A percentile compares a stretch with the other conserved stretches of the same genome.
phyloP scores from a whole-genome alignment of 1,140 invertebrate genomes.

The Cydia pomonella region DNA sequence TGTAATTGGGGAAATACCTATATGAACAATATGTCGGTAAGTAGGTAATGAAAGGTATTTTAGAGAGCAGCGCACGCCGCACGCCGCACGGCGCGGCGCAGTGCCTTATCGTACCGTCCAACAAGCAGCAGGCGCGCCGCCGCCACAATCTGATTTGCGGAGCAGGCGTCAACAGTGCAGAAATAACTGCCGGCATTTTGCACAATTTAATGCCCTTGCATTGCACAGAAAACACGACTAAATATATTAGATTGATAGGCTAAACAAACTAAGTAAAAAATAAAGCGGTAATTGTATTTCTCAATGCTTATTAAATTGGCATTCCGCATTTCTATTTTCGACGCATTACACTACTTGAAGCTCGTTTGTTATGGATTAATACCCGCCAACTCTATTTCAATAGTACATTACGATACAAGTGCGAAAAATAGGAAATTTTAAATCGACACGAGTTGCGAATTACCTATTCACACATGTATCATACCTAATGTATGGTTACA shows the following conservation, averaged over 20 bases:
- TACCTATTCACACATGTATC: too few species aligned
- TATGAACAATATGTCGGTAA: background rate
- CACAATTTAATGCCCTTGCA: slow-evolving; percentile 26
- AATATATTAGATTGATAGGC: slow-evolving; percentile 23
- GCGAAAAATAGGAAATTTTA: too few species aligned
- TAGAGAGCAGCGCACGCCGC: background rate
- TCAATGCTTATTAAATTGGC: background rate
- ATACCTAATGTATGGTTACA: too few species aligned
- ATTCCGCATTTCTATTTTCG: background rate
- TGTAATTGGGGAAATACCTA: background rate
- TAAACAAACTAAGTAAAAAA: background rate
- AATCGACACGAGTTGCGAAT: too few species aligned
- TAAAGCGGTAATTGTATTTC: background rate
- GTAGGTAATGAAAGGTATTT: background rate
- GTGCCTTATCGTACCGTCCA: slow-evolving; percentile 40
- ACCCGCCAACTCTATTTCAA: too few species aligned
- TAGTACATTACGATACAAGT: too few species aligned
- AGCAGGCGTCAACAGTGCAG: slow-evolving; percentile 7
- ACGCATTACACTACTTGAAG: background rate
- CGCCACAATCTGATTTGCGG: slow-evolving; percentile 44
- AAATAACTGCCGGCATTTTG: slow-evolving; percentile 26
- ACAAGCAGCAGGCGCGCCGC: slow-evolving; percentile 12
- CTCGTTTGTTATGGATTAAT: background rate
- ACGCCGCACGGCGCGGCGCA: background rate
- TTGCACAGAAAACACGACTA: background rate